Conservation (phyloP, 2,113 vertebrate species). For the Trematomus loennbergii region DNA sequence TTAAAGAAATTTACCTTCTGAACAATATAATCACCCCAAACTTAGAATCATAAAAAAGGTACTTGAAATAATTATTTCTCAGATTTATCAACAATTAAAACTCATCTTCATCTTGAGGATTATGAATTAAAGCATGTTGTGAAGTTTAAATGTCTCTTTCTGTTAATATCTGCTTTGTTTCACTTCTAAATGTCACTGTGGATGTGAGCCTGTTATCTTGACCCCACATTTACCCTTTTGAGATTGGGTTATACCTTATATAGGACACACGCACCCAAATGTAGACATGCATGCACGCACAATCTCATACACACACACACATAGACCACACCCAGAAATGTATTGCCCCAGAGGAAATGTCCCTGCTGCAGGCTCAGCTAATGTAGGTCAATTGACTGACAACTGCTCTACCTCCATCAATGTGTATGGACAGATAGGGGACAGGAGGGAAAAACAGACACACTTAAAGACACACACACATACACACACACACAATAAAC, state of each 20-base stretch:
- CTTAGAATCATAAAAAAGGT: neutral
- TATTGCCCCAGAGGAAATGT: slow-evolving; percentile 62
- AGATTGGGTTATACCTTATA: slow-evolving; percentile 17
- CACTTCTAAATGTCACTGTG: slow-evolving; percentile 63
- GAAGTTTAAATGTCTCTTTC: neutral
- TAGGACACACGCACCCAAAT: slow-evolving; percentile 32
- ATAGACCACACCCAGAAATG: slow-evolving; percentile 31
- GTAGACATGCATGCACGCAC: slow-evolving; percentile 1
- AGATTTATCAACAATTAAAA: neutral
- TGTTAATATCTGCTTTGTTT: neutral
- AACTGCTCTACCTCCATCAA: slow-evolving; percentile 41
- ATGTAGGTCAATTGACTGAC: slow-evolving; percentile 73
- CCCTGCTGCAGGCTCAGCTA: slow-evolving; percentile 49
- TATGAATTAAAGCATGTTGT: neutral
- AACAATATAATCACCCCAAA: neutral
- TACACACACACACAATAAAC: neutral
- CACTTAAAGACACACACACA: slow-evolving; percentile 5
- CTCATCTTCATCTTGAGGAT: neutral
- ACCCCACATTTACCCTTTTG: slow-evolving; percentile 8
- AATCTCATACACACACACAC: too few relatives aligned
- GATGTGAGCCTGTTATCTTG: slow-evolving; percentile 21
- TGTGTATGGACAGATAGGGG: slow-evolving; percentile 46
- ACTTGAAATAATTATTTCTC: neutral
- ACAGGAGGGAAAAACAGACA: slow-evolving; percentile 12
- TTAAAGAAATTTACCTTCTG: too few relatives aligned